Percentiles rank a stretch among this genome's conserved stretches.
Evolutionary conservation across 2,113 vertebrate genomes (phyloP).

Genomic region (Suncus etruscus): DNA sequence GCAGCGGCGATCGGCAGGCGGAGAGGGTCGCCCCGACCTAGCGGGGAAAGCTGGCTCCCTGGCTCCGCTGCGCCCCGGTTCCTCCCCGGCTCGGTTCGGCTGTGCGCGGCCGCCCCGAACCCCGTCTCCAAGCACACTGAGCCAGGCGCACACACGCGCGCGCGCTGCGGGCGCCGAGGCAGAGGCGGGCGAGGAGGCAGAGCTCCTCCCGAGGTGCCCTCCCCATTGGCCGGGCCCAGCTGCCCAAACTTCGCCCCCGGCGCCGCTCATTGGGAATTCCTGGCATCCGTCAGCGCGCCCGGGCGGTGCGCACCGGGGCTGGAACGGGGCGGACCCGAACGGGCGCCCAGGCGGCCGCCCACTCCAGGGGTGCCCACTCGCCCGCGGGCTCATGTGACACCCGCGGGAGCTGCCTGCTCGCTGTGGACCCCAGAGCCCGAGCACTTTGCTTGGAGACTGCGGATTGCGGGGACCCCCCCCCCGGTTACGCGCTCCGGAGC

Average conservation of each 20-base stretch:
- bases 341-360: conserved; percentile 63
- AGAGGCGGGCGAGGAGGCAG: conserved; percentile 70
- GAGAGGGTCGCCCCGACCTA: conserved; percentile 20
- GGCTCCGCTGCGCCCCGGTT: conserved; percentile 68
- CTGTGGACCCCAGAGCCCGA: too few relatives aligned
- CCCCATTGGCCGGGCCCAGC: conserved; percentile 83
- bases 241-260: conserved; percentile 82
- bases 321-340: conserved; percentile 65
- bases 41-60: conserved; percentile 64
- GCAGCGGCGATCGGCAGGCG: conserved; percentile 14
- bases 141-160: conserved; percentile 61
- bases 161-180: conserved; percentile 74
- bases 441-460: too few relatives aligned
- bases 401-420: conserved; percentile 19
- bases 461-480: background rate
- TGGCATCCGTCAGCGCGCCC: conserved; percentile 79
- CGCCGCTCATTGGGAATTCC: conserved; percentile 83
- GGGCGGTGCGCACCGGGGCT: conserved; percentile 72
- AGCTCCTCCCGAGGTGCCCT: conserved; percentile 73
- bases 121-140: conserved; percentile 71
- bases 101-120: conserved; percentile 37
- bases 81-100: conserved; percentile 14
- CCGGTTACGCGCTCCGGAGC: background rate
- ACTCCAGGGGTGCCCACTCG: conserved; percentile 69
- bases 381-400: conserved; percentile 79